phyloP scores from a whole-genome alignment of 1,140 invertebrate species.

The Drosophila ironensis region DNA sequence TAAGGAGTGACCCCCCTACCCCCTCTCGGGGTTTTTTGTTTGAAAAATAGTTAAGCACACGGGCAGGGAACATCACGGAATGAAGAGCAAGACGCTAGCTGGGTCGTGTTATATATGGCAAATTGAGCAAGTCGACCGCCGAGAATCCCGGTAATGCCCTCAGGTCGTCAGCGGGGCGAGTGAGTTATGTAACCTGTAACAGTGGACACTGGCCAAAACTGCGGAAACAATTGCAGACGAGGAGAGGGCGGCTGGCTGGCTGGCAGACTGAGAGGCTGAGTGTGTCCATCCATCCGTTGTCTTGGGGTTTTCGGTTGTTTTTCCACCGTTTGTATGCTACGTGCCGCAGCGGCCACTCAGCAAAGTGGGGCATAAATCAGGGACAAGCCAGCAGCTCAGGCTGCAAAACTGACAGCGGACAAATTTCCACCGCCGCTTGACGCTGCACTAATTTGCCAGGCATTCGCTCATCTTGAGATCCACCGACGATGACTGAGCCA shows the following conservation, averaged over 20 bases:
- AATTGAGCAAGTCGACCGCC: conserved; percentile 74
- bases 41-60: conserved; percentile 74
- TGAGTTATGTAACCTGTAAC: conserved; percentile 70
- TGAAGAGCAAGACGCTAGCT: conserved; percentile 22
- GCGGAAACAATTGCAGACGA: conserved; percentile 55
- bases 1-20: conserved; percentile 21
- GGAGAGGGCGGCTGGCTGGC: no score
- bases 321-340: conserved; percentile 60
- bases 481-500: conserved; percentile 46
- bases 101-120: conserved; percentile 74
- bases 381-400: conserved; percentile 48
- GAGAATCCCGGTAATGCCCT: conserved; percentile 71
- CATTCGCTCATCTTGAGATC: conserved; percentile 72
- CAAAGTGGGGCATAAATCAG: conserved; percentile 70
- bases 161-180: conserved; percentile 58
- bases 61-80: conserved; percentile 1
- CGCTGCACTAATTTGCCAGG: conserved; percentile 75
- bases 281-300: neutral
- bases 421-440: conserved; percentile 71
- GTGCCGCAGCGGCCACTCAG: conserved; percentile 41
- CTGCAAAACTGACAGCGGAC: conserved; percentile 75
- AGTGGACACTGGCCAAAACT: conserved; percentile 52
- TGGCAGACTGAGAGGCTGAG: conserved; percentile 2
- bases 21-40: conserved; percentile 19
- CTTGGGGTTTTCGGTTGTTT: neutral